phyloP scores from a whole-genome alignment of 1,140 invertebrate genomes.

The Drosophila truncata region DNA sequence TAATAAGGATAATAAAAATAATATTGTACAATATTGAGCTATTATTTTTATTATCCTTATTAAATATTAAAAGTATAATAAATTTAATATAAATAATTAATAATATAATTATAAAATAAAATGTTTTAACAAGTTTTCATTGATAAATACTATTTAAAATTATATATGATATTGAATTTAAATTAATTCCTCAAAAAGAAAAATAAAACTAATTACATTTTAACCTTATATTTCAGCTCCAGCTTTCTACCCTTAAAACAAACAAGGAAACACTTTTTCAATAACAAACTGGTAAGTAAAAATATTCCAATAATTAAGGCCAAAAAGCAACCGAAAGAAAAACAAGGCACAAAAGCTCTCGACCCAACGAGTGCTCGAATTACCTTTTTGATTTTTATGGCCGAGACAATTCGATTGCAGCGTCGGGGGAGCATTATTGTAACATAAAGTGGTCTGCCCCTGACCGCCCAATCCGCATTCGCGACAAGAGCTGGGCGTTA shows the following conservation, averaged over 20 bases:
- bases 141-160: not conserved
- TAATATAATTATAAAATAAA: no score
- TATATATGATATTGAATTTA: no score
- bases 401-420: slow-evolving; percentile 83
- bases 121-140: no score
- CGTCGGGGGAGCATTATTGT: slow-evolving; percentile 82
- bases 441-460: slow-evolving; percentile 75
- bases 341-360: slow-evolving; percentile 3
- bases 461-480: slow-evolving; percentile 26
- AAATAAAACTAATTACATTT: not conserved
- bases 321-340: slow-evolving; percentile 2
- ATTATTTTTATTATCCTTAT: no score
- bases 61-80: no score
- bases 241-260: not conserved
- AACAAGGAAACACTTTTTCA: not conserved
- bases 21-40: no score
- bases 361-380: slow-evolving; percentile 42
- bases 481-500: slow-evolving; percentile 67
- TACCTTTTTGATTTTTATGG: slow-evolving; percentile 84
- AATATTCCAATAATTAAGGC: slow-evolving; percentile 35
- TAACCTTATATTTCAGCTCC: slow-evolving; percentile 17
- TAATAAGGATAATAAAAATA: no score
- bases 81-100: no score
- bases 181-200: not conserved
- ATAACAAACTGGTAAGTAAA: slow-evolving; percentile 36